phyloP scores from a whole-genome alignment of 1,140 invertebrate species.

The Dendrolimus punctatus region DNA sequence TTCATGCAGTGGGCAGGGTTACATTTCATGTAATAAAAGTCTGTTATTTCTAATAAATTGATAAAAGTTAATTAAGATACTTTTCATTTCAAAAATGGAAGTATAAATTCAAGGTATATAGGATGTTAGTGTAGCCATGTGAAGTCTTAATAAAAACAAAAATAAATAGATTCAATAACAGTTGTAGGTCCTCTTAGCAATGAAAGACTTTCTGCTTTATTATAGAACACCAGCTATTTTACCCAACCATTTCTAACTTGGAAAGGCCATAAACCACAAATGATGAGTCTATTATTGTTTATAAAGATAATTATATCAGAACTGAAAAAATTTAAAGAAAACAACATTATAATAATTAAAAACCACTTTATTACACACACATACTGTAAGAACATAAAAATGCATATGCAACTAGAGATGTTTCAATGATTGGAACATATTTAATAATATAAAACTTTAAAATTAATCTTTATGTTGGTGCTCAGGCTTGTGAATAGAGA shows the following conservation, averaged over 20 bases:
- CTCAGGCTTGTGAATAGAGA: slow-evolving; percentile 84
- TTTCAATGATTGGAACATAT: slow-evolving; percentile 11
- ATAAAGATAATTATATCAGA: background rate
- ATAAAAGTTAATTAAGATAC: too few relatives aligned
- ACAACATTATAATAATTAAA: slow-evolving; percentile 2
- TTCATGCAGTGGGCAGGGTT: too few relatives aligned
- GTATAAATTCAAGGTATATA: too few relatives aligned
- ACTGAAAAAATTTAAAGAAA: background rate
- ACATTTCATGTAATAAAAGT: too few relatives aligned
- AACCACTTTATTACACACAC: slow-evolving; percentile 9
- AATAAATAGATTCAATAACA: too few relatives aligned
- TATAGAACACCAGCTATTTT: too few relatives aligned
- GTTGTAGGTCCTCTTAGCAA: too few relatives aligned
- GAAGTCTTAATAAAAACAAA: too few relatives aligned
- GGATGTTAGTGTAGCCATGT: too few relatives aligned
- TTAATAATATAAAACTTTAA: slow-evolving; percentile 13
- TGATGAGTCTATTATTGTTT: background rate
- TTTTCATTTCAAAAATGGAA: background rate
- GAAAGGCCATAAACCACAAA: background rate
- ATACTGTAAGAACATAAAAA: slow-evolving; percentile 16
- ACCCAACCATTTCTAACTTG: too few relatives aligned
- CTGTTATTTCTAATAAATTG: too few relatives aligned
- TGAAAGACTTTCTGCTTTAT: too few relatives aligned
- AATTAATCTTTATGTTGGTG: slow-evolving; percentile 67
- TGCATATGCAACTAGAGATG: slow-evolving; percentile 17